These are phyloP conservation scores for Caenorhabditis parvicauda DNA, from an alignment of 2,888 invertebrate genomes.

Conservation along the genomic window DNA sequence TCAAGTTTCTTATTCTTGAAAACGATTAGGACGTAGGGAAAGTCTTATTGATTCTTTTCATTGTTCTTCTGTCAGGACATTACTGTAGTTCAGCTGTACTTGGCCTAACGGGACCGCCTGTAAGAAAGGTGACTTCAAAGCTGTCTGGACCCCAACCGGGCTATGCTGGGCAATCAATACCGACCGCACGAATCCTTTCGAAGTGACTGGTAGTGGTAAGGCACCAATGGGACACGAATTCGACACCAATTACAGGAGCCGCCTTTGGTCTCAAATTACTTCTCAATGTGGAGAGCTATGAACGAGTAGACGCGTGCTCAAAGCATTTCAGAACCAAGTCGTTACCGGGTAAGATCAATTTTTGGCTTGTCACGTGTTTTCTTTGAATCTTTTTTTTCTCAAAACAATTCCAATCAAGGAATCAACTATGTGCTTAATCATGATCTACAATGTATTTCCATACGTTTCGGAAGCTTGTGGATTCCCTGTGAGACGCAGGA, in stretches of 20 bases:
- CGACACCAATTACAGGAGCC: conserved; percentile 28
- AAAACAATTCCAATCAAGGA: too few relatives aligned
- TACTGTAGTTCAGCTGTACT: conserved; percentile 29
- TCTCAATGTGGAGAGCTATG: conserved; percentile 59
- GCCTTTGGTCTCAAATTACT: conserved; percentile 52
- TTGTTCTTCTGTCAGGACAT: not conserved
- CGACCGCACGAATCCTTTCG: conserved; percentile 45
- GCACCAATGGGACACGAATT: not conserved
- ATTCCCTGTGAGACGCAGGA: too few relatives aligned
- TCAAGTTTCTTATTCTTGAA: not conserved
- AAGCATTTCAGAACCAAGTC: conserved; percentile 49
- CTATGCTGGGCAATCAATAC: conserved; percentile 62
- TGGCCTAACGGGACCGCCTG: conserved; percentile 60
- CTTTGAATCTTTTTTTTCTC: too few relatives aligned
- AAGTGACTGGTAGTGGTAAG: conserved; percentile 47
- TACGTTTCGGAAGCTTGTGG: too few relatives aligned
- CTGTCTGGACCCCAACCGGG: conserved; percentile 61
- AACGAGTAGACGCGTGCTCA: conserved; percentile 58
- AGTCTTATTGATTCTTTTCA: not conserved
- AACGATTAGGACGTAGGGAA: not conserved
- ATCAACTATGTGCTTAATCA: too few relatives aligned
- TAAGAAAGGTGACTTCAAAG: conserved; percentile 44
- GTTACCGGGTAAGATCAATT: conserved; percentile 39
- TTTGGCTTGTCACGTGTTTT: too few relatives aligned
- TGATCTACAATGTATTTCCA: too few relatives aligned